These are phyloP conservation scores for Apis laboriosa DNA, from an alignment of 1,140 invertebrate species.

Conservation along the genomic window DNA sequence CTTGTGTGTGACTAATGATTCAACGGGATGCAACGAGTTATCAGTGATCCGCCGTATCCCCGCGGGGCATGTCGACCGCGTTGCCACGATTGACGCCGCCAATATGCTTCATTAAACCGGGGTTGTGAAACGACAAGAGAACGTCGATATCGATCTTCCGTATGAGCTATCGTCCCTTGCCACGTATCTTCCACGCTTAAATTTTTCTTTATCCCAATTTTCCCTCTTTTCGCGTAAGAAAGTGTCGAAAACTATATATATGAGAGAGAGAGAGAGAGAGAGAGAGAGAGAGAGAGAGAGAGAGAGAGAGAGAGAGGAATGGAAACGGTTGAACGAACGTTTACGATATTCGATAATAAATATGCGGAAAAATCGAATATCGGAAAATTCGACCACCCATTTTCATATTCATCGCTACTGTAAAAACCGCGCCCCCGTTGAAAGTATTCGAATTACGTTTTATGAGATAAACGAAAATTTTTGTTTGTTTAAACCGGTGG, in stretches of 20 bases:
- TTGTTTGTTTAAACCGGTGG: not conserved
- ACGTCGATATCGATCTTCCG: constrained; percentile 7
- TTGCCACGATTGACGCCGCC: not conserved
- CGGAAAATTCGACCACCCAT: constrained; percentile 17
- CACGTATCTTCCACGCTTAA: not conserved
- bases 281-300: no score
- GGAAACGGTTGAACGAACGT: not conserved
- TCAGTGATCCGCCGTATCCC: not conserved
- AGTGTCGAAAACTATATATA: no score
- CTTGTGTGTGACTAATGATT: constrained; percentile 30
- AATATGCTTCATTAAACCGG: not conserved
- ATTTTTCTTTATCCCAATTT: not conserved
- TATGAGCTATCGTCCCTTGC: not conserved
- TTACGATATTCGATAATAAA: not conserved
- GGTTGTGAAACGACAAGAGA: constrained; percentile 3
- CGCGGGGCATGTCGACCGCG: not conserved
- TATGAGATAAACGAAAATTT: constrained; percentile 15
- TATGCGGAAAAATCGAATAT: not conserved
- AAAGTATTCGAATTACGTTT: constrained; percentile 6
- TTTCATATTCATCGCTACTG: constrained; percentile 32
- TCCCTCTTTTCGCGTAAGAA: not conserved
- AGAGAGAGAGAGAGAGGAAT: rapidly evolving
- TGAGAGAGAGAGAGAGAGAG: no score
- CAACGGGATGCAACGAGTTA: not conserved
- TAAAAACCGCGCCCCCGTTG: constrained; percentile 14